A percentile compares a stretch with the other conserved stretches of the same genome.
These are phyloP conservation scores for Diarsia rubi DNA, from an alignment of 2,888 invertebrate genomes.

Conservation along the genomic window DNA sequence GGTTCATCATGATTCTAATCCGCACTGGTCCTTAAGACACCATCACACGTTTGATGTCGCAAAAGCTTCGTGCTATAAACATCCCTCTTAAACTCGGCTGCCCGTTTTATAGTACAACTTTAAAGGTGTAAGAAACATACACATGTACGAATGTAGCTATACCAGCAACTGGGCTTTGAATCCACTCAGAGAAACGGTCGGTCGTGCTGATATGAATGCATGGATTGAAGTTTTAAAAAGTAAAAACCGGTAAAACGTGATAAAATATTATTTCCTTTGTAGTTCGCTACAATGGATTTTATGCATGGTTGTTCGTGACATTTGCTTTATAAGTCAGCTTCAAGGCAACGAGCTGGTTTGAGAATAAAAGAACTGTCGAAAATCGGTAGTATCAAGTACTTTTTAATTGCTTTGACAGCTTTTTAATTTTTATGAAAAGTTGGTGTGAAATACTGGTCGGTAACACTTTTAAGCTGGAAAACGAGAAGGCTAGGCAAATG, in stretches of 20 bases:
- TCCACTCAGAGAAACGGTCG: constrained; percentile 41
- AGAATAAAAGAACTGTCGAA: constrained; percentile 1
- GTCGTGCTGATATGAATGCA: constrained; percentile 59
- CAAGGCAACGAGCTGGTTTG: neutral
- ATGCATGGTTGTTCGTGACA: constrained; percentile 36
- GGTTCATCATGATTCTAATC: constrained; percentile 25
- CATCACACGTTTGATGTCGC: constrained; percentile 36
- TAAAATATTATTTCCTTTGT: constrained; percentile 57
- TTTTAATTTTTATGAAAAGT: neutral
- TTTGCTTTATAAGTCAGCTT: constrained; percentile 22
- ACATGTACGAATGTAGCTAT: neutral
- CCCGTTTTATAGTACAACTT: constrained; percentile 24
- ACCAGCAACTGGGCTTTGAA: constrained; percentile 34
- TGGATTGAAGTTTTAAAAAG: constrained; percentile 53
- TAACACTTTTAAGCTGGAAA: neutral
- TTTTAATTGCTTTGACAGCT: neutral
- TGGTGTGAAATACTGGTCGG: neutral
- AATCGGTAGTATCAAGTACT: neutral
- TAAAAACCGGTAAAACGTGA: constrained; percentile 57
- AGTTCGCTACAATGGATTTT: constrained; percentile 47
- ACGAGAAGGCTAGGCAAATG: neutral
- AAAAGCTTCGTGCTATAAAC: constrained; percentile 42
- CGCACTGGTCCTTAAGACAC: constrained; percentile 22
- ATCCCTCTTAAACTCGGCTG: constrained; percentile 13
- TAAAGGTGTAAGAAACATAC: constrained; percentile 32